phyloP scores from a whole-genome alignment of 2,797 vertebrate genomes.

The Chelidonichthys spinosus region DNA sequence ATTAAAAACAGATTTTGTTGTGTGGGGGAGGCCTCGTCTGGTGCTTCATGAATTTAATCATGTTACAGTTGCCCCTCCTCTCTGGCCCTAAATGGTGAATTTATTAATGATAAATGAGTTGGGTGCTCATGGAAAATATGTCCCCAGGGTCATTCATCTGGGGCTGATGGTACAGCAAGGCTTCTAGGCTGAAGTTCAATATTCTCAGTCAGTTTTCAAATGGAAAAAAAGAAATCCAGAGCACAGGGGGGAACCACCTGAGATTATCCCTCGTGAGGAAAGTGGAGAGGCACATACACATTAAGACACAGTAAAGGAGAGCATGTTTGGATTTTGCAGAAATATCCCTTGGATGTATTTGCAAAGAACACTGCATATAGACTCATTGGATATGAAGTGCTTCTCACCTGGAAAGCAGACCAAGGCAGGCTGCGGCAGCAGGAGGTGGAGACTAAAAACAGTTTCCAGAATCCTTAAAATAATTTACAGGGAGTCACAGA shows the following conservation, averaged over 20 bases:
- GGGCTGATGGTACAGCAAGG: not conserved
- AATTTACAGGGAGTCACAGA: no score
- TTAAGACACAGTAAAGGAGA: not conserved
- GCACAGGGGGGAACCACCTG: not conserved
- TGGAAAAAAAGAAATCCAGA: not conserved
- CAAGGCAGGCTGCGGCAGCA: no score
- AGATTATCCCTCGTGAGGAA: constrained; percentile 1
- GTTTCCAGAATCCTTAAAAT: no score
- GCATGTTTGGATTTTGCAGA: not conserved
- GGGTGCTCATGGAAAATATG: constrained; percentile 11
- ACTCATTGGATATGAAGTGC: no score
- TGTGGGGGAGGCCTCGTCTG: constrained; percentile 5
- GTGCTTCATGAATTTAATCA: constrained; percentile 40
- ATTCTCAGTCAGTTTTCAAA: not conserved
- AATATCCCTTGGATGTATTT: not conserved
- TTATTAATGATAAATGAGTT: constrained; percentile 29
- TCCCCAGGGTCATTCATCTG: constrained; percentile 7
- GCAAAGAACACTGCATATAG: no score
- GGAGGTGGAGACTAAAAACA: no score
- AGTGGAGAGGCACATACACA: not conserved
- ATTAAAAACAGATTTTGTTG: constrained; percentile 44
- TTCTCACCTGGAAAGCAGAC: no score
- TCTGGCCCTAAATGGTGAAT: constrained; percentile 3
- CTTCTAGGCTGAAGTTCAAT: not conserved
- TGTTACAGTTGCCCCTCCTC: not conserved